Evolutionary conservation across 2,113 vertebrate species (phyloP).

Genomic region (Galbula dea): DNA sequence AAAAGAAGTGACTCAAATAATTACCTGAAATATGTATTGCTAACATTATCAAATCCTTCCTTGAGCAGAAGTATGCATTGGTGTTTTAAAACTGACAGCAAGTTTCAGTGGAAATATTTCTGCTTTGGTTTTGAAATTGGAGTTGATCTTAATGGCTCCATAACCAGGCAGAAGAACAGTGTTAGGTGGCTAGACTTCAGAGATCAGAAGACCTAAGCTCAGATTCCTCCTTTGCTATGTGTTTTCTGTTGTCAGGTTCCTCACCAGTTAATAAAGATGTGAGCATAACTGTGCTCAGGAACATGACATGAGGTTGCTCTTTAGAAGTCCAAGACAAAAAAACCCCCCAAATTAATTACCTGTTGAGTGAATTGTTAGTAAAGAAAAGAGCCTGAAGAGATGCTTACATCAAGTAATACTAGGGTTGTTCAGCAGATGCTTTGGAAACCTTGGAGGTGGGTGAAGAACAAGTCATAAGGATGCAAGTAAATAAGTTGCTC

Average conservation of each 20-base stretch:
- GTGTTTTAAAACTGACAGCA: conserved; percentile 47
- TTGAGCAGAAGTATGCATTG: background rate
- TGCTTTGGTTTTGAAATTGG: background rate
- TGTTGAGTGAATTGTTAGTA: background rate
- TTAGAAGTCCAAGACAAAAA: background rate
- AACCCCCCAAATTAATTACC: background rate
- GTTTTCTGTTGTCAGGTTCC: no score
- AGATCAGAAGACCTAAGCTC: background rate
- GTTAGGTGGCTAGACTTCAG: background rate
- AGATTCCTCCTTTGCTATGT: background rate
- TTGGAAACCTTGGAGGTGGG: background rate
- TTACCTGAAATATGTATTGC: conserved; percentile 36
- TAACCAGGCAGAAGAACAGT: background rate
- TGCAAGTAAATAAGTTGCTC: background rate
- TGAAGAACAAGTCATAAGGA: background rate
- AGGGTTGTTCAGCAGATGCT: background rate
- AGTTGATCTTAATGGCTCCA: background rate
- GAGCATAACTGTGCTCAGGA: background rate
- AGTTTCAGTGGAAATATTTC: conserved; percentile 48
- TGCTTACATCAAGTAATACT: background rate
- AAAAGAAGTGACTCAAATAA: conserved; percentile 6
- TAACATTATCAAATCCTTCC: background rate
- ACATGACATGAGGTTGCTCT: background rate
- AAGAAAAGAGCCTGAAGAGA: background rate
- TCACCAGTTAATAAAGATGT: background rate